These are phyloP conservation scores for Aproaerema taeniolella DNA, from an alignment of 2,888 invertebrate genomes.

Conservation along the genomic window DNA sequence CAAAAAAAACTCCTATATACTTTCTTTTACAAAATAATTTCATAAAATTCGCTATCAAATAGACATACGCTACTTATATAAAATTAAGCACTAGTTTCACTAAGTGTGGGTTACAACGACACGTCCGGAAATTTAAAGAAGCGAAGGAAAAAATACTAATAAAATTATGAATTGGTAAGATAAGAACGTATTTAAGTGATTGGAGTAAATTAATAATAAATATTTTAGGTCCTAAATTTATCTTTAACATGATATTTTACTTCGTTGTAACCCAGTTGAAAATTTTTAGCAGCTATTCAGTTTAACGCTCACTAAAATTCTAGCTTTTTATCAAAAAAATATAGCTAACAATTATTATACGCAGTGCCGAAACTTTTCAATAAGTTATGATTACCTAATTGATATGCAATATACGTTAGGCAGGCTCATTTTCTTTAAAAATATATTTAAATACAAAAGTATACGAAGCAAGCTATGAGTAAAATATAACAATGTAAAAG, in stretches of 20 bases:
- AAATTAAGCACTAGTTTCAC: constrained; percentile 37
- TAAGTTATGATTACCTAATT: constrained; percentile 55
- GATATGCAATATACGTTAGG: constrained; percentile 74
- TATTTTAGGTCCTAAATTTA: too few species aligned
- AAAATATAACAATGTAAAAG: constrained; percentile 21
- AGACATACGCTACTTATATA: constrained; percentile 46
- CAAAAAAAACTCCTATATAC: constrained; percentile 15
- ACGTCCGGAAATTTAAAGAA: too few species aligned
- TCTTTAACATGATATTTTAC: background rate
- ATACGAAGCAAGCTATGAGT: constrained; percentile 31
- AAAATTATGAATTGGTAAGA: too few species aligned
- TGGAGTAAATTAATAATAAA: too few species aligned
- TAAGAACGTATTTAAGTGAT: too few species aligned
- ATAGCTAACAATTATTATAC: constrained; percentile 30
- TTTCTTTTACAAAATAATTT: constrained; percentile 10
- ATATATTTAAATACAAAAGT: constrained; percentile 14
- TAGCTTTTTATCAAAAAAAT: constrained; percentile 37
- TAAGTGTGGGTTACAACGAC: constrained; percentile 32
- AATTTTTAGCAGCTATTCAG: constrained; percentile 27
- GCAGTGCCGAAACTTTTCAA: constrained; percentile 34
- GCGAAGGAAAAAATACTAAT: too few species aligned
- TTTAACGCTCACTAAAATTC: constrained; percentile 27
- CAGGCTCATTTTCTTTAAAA: constrained; percentile 50
- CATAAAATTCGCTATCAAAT: constrained; percentile 57
- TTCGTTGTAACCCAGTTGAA: constrained; percentile 23